Base-by-base conservation (phyloP, 2,888 invertebrate genomes). In the Himalopsyche kuldschensis region DNA sequence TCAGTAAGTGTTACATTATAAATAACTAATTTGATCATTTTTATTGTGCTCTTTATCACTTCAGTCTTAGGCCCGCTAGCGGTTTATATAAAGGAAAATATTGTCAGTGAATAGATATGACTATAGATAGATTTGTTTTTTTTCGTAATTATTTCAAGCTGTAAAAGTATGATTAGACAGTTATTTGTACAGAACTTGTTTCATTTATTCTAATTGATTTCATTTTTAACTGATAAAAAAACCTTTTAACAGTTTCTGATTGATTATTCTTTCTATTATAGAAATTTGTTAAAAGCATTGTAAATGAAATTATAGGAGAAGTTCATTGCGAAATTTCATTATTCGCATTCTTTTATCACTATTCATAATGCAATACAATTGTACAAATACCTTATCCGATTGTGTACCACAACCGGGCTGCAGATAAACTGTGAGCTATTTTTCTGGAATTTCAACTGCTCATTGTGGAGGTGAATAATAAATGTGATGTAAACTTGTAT, bases 401-500 rank as follows among this genome's bases (percentile, higher is more conserved):
- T 55, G 55, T 10, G 8, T 5, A 55, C 55, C 20, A 24, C 20
- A 10, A 55, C 20, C 55, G 24, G 55, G 24, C 55, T 55, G 24
- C 55, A 55, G 20, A 55, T 11, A 55, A 55, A 10, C 20, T 55
- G 55, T 24, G 55, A 55, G 55, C 24, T 20, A 75, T 10, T 55
- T 78, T 17, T 55, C 48, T 63, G 81, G 47, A 63, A 41, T 55
- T 47, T 55, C 20, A 55, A 55, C 55, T 55, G 20, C 55, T 55
- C 24, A 55, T 55, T 55, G 55, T 55, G 55, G 20, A 55, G 78
- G 46, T 41, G 81, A 78, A 77, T 82, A 48, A 82, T 82, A 78
- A 82, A 82, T 78, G 81, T 79, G 82, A 79, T 78, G 82, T 82
- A 82, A 63, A 82, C 35, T 47, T 82, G 81, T 82, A 78, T 82